Percentiles rank a stretch among this genome's conserved stretches.
Conservation (phyloP, 2,888 invertebrate genomes). For the Sericinus montela region DNA sequence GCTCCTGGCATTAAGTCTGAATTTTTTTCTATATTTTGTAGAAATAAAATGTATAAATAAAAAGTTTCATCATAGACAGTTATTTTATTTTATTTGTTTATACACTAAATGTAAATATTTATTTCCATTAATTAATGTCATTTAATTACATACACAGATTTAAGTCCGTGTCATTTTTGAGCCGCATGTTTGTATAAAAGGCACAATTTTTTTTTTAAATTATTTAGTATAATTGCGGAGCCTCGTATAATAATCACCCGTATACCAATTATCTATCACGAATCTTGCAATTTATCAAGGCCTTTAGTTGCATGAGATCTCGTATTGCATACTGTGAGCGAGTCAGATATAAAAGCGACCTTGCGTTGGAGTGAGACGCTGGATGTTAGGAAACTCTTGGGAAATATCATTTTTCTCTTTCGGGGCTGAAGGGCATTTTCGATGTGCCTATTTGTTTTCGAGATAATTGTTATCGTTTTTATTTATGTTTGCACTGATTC, state of each 20-base stretch:
- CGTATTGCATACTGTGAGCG: constrained; percentile 70
- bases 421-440: constrained; percentile 71
- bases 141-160: background rate
- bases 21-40: no score
- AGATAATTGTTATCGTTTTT: constrained; percentile 39
- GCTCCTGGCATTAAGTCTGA: no score
- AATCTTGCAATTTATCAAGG: constrained; percentile 78
- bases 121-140: constrained; percentile 11
- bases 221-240: constrained; percentile 43
- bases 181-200: background rate
- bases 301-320: constrained; percentile 75
- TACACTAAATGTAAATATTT: no score
- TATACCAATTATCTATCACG: constrained; percentile 76
- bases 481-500: constrained; percentile 51
- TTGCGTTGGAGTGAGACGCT: constrained; percentile 61
- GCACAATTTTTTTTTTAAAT: constrained; percentile 16
- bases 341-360: constrained; percentile 52
- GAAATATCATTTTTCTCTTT: constrained; percentile 76
- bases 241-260: constrained; percentile 65
- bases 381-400: constrained; percentile 73
- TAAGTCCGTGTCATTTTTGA: background rate
- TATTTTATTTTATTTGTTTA: no score
- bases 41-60: no score
- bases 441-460: constrained; percentile 47
- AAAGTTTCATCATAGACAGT: no score